These are phyloP conservation scores for Fringilla coelebs DNA, from an alignment of 2,797 vertebrate genomes.

Conservation along the genomic window DNA sequence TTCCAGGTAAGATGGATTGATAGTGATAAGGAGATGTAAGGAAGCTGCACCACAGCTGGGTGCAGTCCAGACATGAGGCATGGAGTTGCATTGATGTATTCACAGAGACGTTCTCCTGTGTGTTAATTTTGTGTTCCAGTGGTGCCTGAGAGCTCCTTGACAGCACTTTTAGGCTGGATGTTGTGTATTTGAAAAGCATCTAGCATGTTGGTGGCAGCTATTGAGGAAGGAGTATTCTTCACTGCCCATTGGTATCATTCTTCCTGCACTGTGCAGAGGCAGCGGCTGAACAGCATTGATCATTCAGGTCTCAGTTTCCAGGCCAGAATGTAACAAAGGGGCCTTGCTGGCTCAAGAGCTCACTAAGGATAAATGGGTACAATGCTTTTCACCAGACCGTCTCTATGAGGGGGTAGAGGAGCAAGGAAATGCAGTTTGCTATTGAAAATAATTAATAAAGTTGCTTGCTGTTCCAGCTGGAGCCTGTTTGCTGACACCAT, in stretches of 20 bases:
- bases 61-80: background rate
- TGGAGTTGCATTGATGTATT: background rate
- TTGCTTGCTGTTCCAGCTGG: slow-evolving; percentile 32
- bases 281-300: background rate
- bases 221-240: background rate
- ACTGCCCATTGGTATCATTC: background rate
- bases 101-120: background rate
- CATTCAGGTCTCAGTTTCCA: background rate
- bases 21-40: background rate
- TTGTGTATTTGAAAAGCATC: slow-evolving; percentile 2
- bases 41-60: background rate
- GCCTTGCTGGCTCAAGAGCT: background rate
- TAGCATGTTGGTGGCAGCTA: background rate
- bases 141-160: background rate
- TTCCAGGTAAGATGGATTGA: background rate
- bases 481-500: slow-evolving; percentile 45
- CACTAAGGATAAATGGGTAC: background rate
- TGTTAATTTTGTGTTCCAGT: background rate
- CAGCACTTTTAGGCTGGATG: background rate
- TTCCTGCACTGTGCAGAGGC: background rate
- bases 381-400: slow-evolving; percentile 11
- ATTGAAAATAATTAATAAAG: slow-evolving; percentile 35
- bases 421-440: slow-evolving; percentile 1
- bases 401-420: background rate
- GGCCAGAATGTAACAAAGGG: slow-evolving; percentile 15